These are phyloP conservation scores for Sthenelais limicola DNA, from an alignment of 2,888 invertebrate species.

Conservation along the genomic window DNA sequence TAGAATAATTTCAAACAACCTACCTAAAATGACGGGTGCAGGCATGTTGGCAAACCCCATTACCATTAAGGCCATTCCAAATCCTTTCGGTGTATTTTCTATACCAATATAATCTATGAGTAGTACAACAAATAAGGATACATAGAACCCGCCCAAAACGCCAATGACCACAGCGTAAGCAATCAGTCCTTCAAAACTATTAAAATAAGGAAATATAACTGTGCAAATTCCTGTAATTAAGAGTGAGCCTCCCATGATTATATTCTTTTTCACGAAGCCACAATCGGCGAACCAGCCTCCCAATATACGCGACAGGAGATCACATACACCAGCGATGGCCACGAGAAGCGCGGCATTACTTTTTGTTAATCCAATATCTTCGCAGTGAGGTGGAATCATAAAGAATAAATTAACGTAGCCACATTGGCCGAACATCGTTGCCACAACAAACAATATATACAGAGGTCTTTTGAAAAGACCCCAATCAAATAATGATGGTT, in stretches of 20 bases:
- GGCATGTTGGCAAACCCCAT: slow-evolving; percentile 50
- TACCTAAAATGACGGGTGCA: slow-evolving; percentile 45
- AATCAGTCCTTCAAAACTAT: neutral
- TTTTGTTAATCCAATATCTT: neutral
- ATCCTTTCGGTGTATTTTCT: slow-evolving; percentile 38
- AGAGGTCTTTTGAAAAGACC: slow-evolving; percentile 34
- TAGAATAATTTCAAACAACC: no score
- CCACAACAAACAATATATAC: slow-evolving; percentile 40
- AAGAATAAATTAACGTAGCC: slow-evolving; percentile 38
- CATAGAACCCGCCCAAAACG: slow-evolving; percentile 46
- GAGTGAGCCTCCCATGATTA: slow-evolving; percentile 25
- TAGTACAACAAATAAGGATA: slow-evolving; percentile 46
- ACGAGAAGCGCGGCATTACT: slow-evolving; percentile 37
- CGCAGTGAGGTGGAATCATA: slow-evolving; percentile 28
- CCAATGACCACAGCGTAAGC: slow-evolving; percentile 14
- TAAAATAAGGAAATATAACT: slow-evolving; percentile 11
- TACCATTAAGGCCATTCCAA: slow-evolving; percentile 48
- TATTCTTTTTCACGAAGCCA: slow-evolving; percentile 34
- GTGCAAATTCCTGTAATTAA: slow-evolving; percentile 4
- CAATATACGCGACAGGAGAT: slow-evolving; percentile 38
- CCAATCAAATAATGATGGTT: slow-evolving; percentile 36
- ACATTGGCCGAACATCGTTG: slow-evolving; percentile 31
- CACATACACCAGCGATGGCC: slow-evolving; percentile 40
- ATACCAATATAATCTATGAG: slow-evolving; percentile 49
- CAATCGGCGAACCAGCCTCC: slow-evolving; percentile 46